A percentile compares a stretch with the other conserved stretches of the same genome.
phyloP scores from a whole-genome alignment of 2,888 invertebrate species.

The Drosophila atroscutellata region DNA sequence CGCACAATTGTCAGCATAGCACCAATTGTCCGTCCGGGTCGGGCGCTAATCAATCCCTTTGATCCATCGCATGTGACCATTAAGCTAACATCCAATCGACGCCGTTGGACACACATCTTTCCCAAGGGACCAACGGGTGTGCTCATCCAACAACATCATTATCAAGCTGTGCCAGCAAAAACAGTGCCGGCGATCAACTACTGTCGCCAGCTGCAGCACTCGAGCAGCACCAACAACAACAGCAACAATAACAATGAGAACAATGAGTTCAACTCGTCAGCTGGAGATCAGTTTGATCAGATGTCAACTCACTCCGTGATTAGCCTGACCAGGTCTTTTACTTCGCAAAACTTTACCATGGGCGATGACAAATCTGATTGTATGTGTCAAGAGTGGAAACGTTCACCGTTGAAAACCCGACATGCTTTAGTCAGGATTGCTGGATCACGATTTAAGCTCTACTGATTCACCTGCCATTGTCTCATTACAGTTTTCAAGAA shows the following conservation, averaged over 20 bases:
- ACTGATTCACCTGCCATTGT: background rate
- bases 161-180: conserved; percentile 91
- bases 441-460: background rate
- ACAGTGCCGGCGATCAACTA: conserved; percentile 41
- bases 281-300: conserved; percentile 82
- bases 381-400: conserved; percentile 41
- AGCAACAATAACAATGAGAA: conserved; percentile 45
- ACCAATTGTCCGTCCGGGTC: conserved; percentile 89
- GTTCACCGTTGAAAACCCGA: background rate
- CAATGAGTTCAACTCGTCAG: conserved; percentile 73
- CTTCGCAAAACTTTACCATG: conserved; percentile 62
- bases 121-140: conserved; percentile 97
- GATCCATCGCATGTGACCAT: conserved; percentile 99
- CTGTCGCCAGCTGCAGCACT: conserved; percentile 35
- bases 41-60: conserved; percentile 98
- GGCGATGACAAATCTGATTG: conserved; percentile 76
- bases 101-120: conserved; percentile 99
- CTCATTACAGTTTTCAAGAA: conserved; percentile 70
- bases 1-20: conserved; percentile 85
- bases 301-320: conserved; percentile 78
- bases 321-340: conserved; percentile 71
- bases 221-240: conserved; percentile 33
- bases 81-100: conserved; percentile 96
- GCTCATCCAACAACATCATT: conserved; percentile 96
- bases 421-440: background rate